Evolutionary conservation across 1,140 invertebrate species (phyloP).

Genomic region (Hylaeus anthracinus): DNA sequence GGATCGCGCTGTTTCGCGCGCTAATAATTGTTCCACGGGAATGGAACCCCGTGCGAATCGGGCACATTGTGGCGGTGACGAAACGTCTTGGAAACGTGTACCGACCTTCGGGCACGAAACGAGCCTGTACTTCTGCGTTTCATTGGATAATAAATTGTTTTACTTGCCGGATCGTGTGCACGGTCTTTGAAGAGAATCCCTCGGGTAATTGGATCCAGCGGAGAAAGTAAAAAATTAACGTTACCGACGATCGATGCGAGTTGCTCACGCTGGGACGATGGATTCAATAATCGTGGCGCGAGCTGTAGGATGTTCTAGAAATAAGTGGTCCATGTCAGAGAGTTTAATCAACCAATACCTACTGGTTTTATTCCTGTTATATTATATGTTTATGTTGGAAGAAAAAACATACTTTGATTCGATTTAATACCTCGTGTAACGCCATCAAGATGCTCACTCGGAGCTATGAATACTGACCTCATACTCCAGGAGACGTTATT

Average conservation of each 20-base stretch:
- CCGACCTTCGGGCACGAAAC: constrained; percentile 16
- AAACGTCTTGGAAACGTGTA: constrained; percentile 2
- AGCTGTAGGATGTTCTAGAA: too few species aligned
- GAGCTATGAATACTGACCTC: constrained; percentile 6
- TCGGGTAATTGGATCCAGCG: constrained; percentile 6
- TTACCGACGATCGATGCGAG: neutral
- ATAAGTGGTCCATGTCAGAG: too few species aligned
- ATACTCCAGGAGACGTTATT: constrained; percentile 12
- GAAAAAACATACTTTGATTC: too few species aligned
- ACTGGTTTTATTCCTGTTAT: too few species aligned
- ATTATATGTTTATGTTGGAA: too few species aligned
- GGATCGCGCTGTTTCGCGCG: constrained; percentile 20
- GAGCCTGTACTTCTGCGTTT: neutral
- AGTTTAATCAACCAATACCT: too few species aligned
- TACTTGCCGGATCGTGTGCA: neutral
- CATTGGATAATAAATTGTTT: constrained; percentile 20
- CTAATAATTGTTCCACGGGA: constrained; percentile 26
- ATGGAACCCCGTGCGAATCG: constrained; percentile 16
- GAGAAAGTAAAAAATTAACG: neutral
- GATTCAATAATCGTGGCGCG: neutral
- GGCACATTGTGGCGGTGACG: neutral
- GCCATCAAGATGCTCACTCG: constrained; percentile 4
- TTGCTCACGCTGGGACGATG: neutral
- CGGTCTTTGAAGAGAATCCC: neutral
- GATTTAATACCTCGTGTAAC: neutral